phyloP scores from a whole-genome alignment of 2,797 vertebrate genomes.

The Phrynocephalus forsythii region DNA sequence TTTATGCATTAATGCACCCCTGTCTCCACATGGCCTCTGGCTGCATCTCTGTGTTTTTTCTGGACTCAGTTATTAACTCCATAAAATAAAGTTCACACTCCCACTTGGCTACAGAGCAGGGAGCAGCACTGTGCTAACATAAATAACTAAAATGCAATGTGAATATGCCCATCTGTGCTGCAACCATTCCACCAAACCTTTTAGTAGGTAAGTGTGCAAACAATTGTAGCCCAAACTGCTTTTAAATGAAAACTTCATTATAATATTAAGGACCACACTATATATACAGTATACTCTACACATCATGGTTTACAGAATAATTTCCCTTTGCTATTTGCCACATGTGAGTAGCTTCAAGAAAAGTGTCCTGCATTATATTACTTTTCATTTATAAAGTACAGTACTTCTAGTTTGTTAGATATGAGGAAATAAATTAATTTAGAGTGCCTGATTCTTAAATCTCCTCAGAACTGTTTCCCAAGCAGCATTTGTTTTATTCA shows the following conservation, averaged over 20 bases:
- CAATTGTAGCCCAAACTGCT: not conserved
- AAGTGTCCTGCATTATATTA: no score
- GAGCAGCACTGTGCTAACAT: constrained; percentile 28
- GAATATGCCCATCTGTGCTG: not conserved
- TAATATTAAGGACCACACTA: not conserved
- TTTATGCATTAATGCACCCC: constrained; percentile 6
- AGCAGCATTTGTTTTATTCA: not conserved
- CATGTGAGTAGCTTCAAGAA: no score
- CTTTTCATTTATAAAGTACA: no score
- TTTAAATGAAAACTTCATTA: not conserved
- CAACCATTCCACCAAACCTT: not conserved
- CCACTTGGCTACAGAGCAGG: constrained; percentile 1
- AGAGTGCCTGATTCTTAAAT: not conserved
- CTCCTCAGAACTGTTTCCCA: not conserved
- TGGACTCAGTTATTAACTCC: constrained; percentile 6
- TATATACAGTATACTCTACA: not conserved
- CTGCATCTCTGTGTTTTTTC: fast-evolving
- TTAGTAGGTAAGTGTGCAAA: not conserved
- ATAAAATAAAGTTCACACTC: constrained; percentile 17
- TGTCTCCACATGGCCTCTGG: not conserved
- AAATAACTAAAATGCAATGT: not conserved
- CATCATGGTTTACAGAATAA: not conserved
- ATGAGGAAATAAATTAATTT: not conserved
- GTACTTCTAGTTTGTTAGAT: not conserved
- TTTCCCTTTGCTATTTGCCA: constrained; percentile 11